Percentiles rank a stretch among this genome's conserved stretches.
phyloP scores from a whole-genome alignment of 1,140 invertebrate species.

The Rhynchophorus ferrugineus region DNA sequence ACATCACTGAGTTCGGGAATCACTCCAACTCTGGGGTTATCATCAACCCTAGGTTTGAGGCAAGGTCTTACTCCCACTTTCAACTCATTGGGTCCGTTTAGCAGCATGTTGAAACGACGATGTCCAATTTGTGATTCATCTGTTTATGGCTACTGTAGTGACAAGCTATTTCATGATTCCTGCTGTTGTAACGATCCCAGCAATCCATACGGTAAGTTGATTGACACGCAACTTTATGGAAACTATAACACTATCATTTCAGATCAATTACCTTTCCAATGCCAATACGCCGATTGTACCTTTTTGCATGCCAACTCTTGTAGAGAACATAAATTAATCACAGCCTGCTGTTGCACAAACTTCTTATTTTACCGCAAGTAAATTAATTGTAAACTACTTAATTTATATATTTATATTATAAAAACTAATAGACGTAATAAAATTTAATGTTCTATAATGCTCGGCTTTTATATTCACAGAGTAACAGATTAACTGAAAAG shows the following conservation, averaged over 20 bases:
- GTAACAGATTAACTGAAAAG: too few relatives aligned
- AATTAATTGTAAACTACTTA: constrained; percentile 7
- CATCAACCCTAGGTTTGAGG: background rate
- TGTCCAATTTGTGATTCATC: constrained; percentile 68
- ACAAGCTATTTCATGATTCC: constrained; percentile 64
- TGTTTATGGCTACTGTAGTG: constrained; percentile 64
- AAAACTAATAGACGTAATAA: too few relatives aligned
- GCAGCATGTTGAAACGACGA: constrained; percentile 25
- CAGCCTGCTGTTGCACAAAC: constrained; percentile 62
- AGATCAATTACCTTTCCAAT: constrained; percentile 50
- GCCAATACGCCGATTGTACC: constrained; percentile 58
- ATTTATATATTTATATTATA: constrained; percentile 19
- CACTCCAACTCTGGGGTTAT: constrained; percentile 1
- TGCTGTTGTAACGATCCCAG: constrained; percentile 58
- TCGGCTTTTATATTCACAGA: too few relatives aligned
- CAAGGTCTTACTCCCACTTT: constrained; percentile 1
- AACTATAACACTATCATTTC: constrained; percentile 24
- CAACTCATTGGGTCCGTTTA: constrained; percentile 7
- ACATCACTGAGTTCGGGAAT: too few relatives aligned
- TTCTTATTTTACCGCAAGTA: constrained; percentile 30
- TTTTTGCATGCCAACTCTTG: constrained; percentile 68
- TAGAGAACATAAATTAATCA: constrained; percentile 60
- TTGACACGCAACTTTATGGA: background rate
- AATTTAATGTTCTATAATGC: too few relatives aligned
- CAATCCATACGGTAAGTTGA: constrained; percentile 47